A percentile compares a stretch with the other conserved stretches of the same genome.
Conservation (phyloP, 37 sponge, comb jelly and placozoan species). For the Agelas oroides region DNA sequence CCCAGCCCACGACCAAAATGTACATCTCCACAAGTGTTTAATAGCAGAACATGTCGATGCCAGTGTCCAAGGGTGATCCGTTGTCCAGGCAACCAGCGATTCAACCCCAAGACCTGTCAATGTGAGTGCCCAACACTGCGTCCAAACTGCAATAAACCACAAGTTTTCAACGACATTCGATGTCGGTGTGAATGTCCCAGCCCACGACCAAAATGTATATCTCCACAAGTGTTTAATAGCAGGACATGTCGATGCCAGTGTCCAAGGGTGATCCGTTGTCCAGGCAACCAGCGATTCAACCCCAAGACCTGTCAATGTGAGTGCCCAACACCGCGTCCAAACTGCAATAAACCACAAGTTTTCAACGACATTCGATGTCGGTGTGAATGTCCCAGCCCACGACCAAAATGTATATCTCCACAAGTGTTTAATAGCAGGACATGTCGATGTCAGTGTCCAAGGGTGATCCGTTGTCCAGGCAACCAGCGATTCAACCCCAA, state of each 20-base stretch:
- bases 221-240: neutral
- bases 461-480: no score
- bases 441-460: conserved; percentile 16
- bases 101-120: conserved; percentile 39
- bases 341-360: conserved; percentile 3
- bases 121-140: conserved; percentile 32
- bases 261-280: no score
- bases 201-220: no score
- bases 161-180: conserved; percentile 26
- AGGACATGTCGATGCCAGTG: conserved; percentile 38
- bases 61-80: conserved; percentile 14
- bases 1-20: conserved; percentile 17
- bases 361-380: conserved; percentile 36
- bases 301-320: conserved; percentile 21
- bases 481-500: no score
- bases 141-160: neutral
- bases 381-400: conserved; percentile 34
- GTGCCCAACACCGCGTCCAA: conserved; percentile 23
- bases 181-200: conserved; percentile 48
- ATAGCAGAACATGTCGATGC: conserved; percentile 9
- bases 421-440: conserved; percentile 10
- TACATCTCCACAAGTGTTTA: conserved; percentile 22
- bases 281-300: no score
- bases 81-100: conserved; percentile 22
- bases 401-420: neutral